Evolutionary conservation across 2,888 invertebrate genomes (phyloP), one percentile per base, ranked within the genome.

Genomic region (Dasysyrphus albostriatus): DNA sequence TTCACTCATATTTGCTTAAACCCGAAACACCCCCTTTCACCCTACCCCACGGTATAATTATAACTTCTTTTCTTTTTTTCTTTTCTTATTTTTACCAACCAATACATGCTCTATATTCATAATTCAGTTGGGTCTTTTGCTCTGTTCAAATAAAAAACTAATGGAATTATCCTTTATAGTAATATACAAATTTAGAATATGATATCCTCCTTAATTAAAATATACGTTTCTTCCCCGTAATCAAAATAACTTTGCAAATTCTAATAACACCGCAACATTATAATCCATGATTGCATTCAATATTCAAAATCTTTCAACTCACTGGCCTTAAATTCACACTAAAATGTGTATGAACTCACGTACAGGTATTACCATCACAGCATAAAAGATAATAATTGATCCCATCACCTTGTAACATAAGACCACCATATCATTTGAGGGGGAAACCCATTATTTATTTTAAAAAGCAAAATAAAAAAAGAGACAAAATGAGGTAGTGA

Each of bases 351-450:
- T 63, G 29, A 63, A 63, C 44, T 63, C 29, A 7, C 29, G n/a
- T n/a, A n/a, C n/a, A 59, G 6, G n/a, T 12, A 42, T 59, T 29
- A 4, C 32, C 12, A 42, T 54, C 51, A 8, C 12, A 10, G 14
- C n/a, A 56, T n/a, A 67, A 12, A 67, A 61, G 29, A 32, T 39
- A 59, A 19, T 39, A 19, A 70, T 70, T 75, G 75, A 44, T 70
- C 61, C 75, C 75, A 75, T 81, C 69, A 81, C 75, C 81, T 75
- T 81, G 75, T 81, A 70, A 70, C 61, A 56, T 8, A 75, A 39
- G 16, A 7, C 6, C n/a, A 42, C 12, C 39, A 24, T 12, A 1
- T 2, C 29, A 29, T 12, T 29, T 16, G 2, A 16, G 67, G 49
- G 67, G 47, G 10, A 37, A 74, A 69, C 42, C 39, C 65, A 19